phyloP scores from a whole-genome alignment of 2,113 vertebrate species.

The Girardinichthys multiradiatus region DNA sequence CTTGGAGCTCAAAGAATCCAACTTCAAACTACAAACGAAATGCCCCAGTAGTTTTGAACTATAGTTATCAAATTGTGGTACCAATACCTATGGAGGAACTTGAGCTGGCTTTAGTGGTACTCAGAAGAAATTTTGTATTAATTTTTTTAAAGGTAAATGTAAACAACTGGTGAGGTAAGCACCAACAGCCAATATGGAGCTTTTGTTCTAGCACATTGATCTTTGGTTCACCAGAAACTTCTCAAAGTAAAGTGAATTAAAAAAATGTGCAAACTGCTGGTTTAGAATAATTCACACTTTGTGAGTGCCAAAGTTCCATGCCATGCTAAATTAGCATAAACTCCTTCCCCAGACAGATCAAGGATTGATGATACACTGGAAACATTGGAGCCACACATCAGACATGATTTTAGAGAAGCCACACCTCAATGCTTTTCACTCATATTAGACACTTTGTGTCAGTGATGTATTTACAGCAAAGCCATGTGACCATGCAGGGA shows the following conservation, averaged over 20 bases:
- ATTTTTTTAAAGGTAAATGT: too few relatives aligned
- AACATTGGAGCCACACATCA: slow-evolving; percentile 28
- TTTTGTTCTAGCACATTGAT: not conserved
- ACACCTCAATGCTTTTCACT: slow-evolving; percentile 18
- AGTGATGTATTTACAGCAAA: slow-evolving; percentile 25
- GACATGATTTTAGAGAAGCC: slow-evolving; percentile 14
- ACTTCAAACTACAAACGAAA: too few relatives aligned
- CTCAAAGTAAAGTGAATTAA: not conserved
- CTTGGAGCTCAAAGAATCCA: not conserved
- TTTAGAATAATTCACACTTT: slow-evolving; percentile 3
- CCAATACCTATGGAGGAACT: too few relatives aligned
- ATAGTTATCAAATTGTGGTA: too few relatives aligned
- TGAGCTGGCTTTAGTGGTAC: too few relatives aligned
- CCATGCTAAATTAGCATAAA: slow-evolving; percentile 20
- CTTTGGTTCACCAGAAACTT: not conserved
- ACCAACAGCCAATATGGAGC: too few relatives aligned
- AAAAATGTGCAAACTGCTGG: not conserved
- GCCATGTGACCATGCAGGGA: slow-evolving; percentile 72
- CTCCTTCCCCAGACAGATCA: slow-evolving; percentile 10
- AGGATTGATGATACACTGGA: not conserved
- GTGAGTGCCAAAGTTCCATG: not conserved
- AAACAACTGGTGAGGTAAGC: too few relatives aligned
- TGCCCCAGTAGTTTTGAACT: too few relatives aligned
- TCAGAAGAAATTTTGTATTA: too few relatives aligned
- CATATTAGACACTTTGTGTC: slow-evolving; percentile 4